Base-by-base conservation (phyloP, 2,888 invertebrate species). In the Brenthis hecate region DNA sequence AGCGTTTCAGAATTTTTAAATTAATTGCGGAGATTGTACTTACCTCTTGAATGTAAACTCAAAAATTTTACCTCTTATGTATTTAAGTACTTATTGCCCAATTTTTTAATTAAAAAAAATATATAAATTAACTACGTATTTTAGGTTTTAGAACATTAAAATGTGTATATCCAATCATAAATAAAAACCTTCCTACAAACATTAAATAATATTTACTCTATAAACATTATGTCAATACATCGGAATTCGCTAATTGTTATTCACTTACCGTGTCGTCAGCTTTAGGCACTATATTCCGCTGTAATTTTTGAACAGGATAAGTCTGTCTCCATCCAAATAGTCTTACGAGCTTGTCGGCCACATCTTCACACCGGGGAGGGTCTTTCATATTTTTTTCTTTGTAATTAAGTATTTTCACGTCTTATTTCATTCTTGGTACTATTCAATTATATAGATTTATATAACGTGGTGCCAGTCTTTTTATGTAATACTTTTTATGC, bases 251-350 rank as follows among this genome's bases (percentile, higher is more conserved):
- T 53, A 32, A n/a, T 55, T 14, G 0, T 50, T 55, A 16, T 3
- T 6, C 50, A 72, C 81, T 86, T 81, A 86, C 85, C 93, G 83
- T 74, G 84, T 93, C 81, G 85, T 85, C 75, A 80, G 89, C 80
- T 85, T 94, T 87, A 73, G 93, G 81, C 82, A 93, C 70, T 82
- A 94, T 79, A 86, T 91, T 85, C 88, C 95, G 94, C 80, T 96
- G 96, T 75, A 96, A 91, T 83, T 96, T 96, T 81, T 96, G 96
- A 74, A 96, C 96, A 72, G 96, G 95, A 81, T 96, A 96, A 11
- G 96, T 96, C 84, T 96, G 96, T 76, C 96, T 91, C 96, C 96
- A 96, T 67, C 96, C 96, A 81, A 96, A 96, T 73, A 96, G 91
- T 73, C 96, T 94, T 77, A 95, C 95, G 74, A 96, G 83, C 89